These are phyloP conservation scores for Sycophila texana DNA, from an alignment of 2,888 invertebrate species.

Conservation along the genomic window DNA sequence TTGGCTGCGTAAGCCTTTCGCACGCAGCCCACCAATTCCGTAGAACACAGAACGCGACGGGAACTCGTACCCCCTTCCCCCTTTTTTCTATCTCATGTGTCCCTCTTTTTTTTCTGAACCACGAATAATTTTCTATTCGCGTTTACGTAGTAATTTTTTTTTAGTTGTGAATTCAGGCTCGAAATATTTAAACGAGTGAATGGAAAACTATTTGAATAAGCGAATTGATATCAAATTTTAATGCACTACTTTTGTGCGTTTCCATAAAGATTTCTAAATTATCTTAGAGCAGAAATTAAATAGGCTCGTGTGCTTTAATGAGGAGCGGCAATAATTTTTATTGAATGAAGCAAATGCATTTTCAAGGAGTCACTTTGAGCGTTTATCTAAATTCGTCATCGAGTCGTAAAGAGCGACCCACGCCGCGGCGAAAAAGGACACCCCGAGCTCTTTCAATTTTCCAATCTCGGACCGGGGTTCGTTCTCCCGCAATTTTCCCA, in stretches of 20 bases:
- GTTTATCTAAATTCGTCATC: conserved; percentile 45
- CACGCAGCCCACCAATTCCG: not conserved
- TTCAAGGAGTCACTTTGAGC: not conserved
- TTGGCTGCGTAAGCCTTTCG: not conserved
- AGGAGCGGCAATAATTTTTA: conserved; percentile 2
- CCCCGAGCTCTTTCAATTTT: conserved; percentile 30
- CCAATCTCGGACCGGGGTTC: conserved; percentile 25
- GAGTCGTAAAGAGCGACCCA: conserved; percentile 20
- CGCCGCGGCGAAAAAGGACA: not conserved
- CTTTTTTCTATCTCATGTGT: not conserved
- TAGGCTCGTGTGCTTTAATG: not conserved
- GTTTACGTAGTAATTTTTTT: too few relatives aligned
- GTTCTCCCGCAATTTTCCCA: conserved; percentile 21
- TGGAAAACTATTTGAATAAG: too few relatives aligned
- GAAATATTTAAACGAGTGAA: too few relatives aligned
- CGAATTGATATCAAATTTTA: too few relatives aligned
- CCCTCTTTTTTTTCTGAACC: too few relatives aligned
- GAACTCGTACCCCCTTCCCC: not conserved
- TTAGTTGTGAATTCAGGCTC: too few relatives aligned
- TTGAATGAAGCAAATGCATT: not conserved
- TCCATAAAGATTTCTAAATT: too few relatives aligned
- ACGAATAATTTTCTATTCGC: too few relatives aligned
- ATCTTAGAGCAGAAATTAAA: not conserved
- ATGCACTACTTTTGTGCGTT: too few relatives aligned
- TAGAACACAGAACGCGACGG: not conserved